These are phyloP conservation scores for Julus scanicus DNA, from an alignment of 2,888 invertebrate genomes.

Conservation along the genomic window DNA sequence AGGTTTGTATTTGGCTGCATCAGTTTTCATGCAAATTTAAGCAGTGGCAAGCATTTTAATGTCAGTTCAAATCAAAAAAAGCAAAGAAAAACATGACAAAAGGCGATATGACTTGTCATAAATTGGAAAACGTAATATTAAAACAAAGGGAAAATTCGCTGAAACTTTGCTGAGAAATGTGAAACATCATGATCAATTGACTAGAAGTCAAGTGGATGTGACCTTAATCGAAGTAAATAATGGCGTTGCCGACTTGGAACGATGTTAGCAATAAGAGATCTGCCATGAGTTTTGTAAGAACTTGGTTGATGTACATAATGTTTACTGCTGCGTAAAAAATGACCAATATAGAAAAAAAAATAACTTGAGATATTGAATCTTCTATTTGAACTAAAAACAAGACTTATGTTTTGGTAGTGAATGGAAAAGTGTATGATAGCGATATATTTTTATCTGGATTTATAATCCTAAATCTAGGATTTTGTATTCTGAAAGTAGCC, in stretches of 20 bases:
- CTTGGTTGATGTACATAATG: too few relatives aligned
- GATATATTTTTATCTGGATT: too few relatives aligned
- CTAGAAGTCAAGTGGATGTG: neutral
- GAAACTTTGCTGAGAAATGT: neutral
- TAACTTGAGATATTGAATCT: too few relatives aligned
- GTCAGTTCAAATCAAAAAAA: neutral
- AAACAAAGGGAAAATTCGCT: neutral
- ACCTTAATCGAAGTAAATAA: slow-evolving; percentile 1
- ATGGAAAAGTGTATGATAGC: too few relatives aligned
- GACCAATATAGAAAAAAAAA: too few relatives aligned
- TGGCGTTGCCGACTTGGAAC: neutral
- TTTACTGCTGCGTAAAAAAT: too few relatives aligned
- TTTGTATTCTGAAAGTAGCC: too few relatives aligned
- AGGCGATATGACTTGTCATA: neutral
- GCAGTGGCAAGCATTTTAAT: neutral
- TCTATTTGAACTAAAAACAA: too few relatives aligned
- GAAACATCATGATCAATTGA: slow-evolving; percentile 25
- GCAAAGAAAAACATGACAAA: neutral
- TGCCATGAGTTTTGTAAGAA: too few relatives aligned
- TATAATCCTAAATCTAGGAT: too few relatives aligned
- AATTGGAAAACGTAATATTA: neutral
- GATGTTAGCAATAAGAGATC: neutral
- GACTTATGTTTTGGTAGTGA: too few relatives aligned
- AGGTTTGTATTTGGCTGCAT: neutral
- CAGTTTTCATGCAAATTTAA: neutral